Conservation (phyloP, 2,888 invertebrate species). For the Ephialtes manifestator region DNA sequence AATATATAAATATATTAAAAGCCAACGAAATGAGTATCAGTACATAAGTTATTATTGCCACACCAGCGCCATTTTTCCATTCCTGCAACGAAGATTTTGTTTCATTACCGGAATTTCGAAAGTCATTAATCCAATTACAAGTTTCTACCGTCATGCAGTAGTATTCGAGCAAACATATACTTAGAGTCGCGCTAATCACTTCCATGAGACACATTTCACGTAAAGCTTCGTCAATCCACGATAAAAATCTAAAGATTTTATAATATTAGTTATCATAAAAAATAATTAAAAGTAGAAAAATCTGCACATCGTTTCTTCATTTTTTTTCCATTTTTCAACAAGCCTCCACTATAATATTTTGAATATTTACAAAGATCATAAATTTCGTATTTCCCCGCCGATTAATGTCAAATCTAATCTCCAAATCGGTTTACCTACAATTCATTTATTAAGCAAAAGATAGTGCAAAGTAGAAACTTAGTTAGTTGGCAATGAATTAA, state of each 20-base stretch:
- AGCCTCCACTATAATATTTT: no score
- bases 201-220: constrained; percentile 79
- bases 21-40: constrained; percentile 33
- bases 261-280: no score
- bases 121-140: neutral
- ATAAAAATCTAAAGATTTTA: constrained; percentile 73
- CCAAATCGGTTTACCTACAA: no score
- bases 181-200: constrained; percentile 78
- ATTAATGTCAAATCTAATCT: no score
- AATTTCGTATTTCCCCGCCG: no score
- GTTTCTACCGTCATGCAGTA: constrained; percentile 78
- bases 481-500: no score
- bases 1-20: constrained; percentile 64
- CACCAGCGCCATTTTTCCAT: constrained; percentile 49
- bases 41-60: constrained; percentile 46
- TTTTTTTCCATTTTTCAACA: no score
- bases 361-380: no score
- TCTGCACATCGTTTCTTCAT: no score
- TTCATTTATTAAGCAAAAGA: no score
- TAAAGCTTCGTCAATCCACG: constrained; percentile 75
- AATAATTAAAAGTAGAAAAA: no score
- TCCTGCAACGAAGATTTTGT: constrained; percentile 36
- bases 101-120: neutral
- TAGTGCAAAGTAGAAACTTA: no score
- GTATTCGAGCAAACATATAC: constrained; percentile 81